Evolutionary conservation across 2,888 invertebrate genomes (phyloP).

Genomic region (Cremastinae sp.): DNA sequence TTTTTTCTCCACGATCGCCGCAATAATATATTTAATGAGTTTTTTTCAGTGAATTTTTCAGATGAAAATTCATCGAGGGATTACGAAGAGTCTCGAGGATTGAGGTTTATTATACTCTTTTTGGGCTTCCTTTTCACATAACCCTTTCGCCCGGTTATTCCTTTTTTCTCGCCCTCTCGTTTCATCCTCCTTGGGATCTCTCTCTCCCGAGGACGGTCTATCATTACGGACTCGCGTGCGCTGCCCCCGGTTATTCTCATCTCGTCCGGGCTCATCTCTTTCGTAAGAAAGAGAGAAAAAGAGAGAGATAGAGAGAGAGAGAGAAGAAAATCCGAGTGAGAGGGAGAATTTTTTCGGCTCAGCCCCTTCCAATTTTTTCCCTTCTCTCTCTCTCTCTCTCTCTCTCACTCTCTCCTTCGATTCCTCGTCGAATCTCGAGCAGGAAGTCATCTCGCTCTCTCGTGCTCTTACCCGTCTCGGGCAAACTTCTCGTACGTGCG

Average conservation of each 20-base stretch:
- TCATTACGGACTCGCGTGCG: constrained; percentile 77
- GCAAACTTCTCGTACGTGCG: constrained; percentile 22
- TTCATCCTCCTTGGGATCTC: constrained; percentile 42
- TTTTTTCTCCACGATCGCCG: too few relatives aligned
- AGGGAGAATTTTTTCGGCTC: constrained; percentile 49
- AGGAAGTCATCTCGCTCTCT: constrained; percentile 38
- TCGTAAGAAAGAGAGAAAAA: constrained; percentile 40
- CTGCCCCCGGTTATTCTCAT: constrained; percentile 77
- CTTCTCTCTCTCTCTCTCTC: constrained; percentile 35
- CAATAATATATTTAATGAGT: background rate
- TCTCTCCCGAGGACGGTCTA: constrained; percentile 65
- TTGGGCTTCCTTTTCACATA: constrained; percentile 26
- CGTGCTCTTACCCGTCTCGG: constrained; percentile 42
- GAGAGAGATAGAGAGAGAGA: constrained; percentile 31
- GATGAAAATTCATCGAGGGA: constrained; percentile 27
- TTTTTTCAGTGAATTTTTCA: constrained; percentile 20
- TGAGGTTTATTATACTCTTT: constrained; percentile 36
- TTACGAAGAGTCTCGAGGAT: constrained; percentile 39
- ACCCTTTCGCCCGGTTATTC: constrained; percentile 41
- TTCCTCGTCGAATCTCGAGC: constrained; percentile 30
- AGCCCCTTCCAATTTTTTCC: constrained; percentile 52
- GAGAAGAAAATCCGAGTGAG: constrained; percentile 21
- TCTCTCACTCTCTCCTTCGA: constrained; percentile 33
- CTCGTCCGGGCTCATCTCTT: constrained; percentile 58
- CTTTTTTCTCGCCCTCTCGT: constrained; percentile 38